These are phyloP conservation scores for Electrona antarctica DNA, from an alignment of 2,113 vertebrate species.

Conservation along the genomic window DNA sequence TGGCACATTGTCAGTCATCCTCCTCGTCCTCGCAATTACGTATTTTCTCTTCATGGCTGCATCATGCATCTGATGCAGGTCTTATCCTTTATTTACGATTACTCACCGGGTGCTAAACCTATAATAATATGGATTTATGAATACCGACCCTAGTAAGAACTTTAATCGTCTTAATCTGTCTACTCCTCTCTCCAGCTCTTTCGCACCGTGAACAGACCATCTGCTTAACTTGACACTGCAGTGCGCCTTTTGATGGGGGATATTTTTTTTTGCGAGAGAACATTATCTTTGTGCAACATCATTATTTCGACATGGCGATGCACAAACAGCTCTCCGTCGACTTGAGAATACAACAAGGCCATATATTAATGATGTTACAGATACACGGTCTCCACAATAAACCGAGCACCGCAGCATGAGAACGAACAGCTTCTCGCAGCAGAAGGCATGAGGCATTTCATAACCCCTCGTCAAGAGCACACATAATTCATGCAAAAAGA, in stretches of 20 bases:
- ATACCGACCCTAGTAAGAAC: slow-evolving; percentile 20
- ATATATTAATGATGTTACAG: slow-evolving; percentile 5
- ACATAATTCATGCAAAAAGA: slow-evolving; percentile 89
- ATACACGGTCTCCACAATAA: slow-evolving; percentile 14
- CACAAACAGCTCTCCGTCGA: not conserved
- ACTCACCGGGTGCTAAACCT: slow-evolving; percentile 47
- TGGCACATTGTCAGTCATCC: slow-evolving; percentile 61
- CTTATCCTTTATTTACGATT: slow-evolving; percentile 65
- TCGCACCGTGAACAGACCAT: not conserved
- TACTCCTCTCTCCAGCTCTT: not conserved
- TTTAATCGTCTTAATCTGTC: slow-evolving; percentile 42
- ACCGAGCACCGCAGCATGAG: slow-evolving; percentile 65
- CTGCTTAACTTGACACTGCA: not conserved
- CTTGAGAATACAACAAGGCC: not conserved
- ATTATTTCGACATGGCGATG: not conserved
- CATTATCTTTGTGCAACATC: not conserved
- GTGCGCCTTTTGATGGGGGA: not conserved
- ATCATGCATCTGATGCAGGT: slow-evolving; percentile 30
- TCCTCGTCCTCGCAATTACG: slow-evolving; percentile 35
- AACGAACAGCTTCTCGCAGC: slow-evolving; percentile 82
- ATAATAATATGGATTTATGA: slow-evolving; percentile 46
- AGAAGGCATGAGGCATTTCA: slow-evolving; percentile 81
- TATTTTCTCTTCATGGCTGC: slow-evolving; percentile 24
- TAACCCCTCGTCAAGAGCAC: slow-evolving; percentile 82
- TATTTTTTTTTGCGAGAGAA: not conserved